phyloP scores from a whole-genome alignment of 2,113 vertebrate genomes.

The Isurus oxyrinchus region DNA sequence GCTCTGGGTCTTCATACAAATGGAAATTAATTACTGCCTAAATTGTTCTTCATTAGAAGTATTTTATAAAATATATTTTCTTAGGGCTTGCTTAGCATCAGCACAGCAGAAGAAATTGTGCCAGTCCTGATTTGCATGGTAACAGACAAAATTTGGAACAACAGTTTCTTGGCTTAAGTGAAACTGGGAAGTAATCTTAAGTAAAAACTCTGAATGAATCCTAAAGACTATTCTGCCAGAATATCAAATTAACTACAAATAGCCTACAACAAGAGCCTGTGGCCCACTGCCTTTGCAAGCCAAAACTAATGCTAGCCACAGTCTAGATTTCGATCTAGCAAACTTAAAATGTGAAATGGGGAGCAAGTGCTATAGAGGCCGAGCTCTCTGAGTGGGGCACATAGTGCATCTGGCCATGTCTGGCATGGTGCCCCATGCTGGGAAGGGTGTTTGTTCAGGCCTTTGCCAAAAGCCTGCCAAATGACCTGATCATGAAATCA shows the following conservation, averaged over 20 bases:
- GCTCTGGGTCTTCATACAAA: neutral
- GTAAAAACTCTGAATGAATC: neutral
- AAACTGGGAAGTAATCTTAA: neutral
- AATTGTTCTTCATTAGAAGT: neutral
- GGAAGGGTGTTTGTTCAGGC: too few species aligned
- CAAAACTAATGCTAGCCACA: neutral
- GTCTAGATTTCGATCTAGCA: neutral
- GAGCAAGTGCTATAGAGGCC: too few species aligned
- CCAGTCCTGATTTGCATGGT: neutral
- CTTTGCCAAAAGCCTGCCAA: too few species aligned
- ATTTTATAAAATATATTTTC: neutral
- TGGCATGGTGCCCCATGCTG: too few species aligned
- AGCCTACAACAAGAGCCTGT: neutral
- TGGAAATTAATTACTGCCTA: neutral
- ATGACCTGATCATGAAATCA: too few species aligned
- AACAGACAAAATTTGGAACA: neutral
- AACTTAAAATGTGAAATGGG: neutral
- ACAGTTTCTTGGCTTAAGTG: neutral
- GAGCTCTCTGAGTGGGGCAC: too few species aligned
- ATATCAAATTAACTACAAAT: neutral
- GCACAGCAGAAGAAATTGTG: neutral
- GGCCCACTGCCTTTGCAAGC: neutral
- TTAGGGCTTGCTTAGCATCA: neutral
- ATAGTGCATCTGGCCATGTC: too few species aligned
- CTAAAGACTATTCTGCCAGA: neutral